Evolutionary conservation across 2,113 vertebrate species (phyloP).

Genomic region (Dicaeum eximium): DNA sequence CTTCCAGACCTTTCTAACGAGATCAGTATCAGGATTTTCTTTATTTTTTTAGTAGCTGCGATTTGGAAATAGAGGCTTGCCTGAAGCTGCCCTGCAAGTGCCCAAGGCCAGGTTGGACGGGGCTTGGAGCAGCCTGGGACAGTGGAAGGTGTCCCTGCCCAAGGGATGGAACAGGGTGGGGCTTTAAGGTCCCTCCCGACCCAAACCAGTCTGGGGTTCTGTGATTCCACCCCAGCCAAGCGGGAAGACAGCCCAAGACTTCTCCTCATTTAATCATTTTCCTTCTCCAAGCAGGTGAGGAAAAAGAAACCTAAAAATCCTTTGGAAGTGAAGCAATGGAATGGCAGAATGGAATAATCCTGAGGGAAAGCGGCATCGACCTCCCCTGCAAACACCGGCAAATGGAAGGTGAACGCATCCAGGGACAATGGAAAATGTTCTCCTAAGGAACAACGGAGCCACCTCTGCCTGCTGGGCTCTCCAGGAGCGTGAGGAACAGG

Average conservation of each 20-base stretch:
- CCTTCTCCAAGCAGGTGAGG: not conserved
- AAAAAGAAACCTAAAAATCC: not conserved
- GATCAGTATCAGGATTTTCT: not conserved
- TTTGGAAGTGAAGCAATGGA: not conserved
- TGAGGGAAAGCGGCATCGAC: not conserved
- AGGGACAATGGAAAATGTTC: not conserved
- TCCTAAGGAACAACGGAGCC: not conserved
- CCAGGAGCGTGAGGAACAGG: not conserved
- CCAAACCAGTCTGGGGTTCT: not conserved
- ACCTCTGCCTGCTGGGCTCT: not conserved
- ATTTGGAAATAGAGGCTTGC: not conserved
- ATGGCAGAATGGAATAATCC: not conserved
- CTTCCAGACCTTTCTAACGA: not conserved
- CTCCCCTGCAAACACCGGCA: not conserved
- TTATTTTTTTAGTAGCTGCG: not conserved
- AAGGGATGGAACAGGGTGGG: not conserved
- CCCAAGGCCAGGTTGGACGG: not conserved
- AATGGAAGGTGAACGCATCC: not conserved
- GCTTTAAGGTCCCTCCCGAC: not conserved
- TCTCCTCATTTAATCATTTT: not conserved
- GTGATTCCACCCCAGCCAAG: not conserved
- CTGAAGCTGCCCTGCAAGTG: not conserved
- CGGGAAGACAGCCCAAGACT: not conserved
- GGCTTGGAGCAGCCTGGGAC: not conserved
- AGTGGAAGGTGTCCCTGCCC: not conserved